Evolutionary conservation across 2,888 invertebrate species (phyloP).

Genomic region (Blastobasis lacticolella): DNA sequence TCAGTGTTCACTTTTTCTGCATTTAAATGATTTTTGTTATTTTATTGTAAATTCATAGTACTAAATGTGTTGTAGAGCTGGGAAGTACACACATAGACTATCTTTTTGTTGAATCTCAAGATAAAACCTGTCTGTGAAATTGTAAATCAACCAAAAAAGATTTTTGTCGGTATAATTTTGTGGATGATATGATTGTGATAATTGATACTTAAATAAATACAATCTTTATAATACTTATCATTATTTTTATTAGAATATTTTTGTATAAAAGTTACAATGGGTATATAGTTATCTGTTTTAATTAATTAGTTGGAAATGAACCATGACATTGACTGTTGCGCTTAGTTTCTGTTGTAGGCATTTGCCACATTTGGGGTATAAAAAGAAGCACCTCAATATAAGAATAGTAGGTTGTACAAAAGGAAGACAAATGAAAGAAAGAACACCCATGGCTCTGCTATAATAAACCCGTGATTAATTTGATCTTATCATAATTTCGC

Average conservation of each 20-base stretch:
- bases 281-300: conserved; percentile 51
- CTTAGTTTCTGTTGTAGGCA: conserved; percentile 37
- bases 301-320: conserved; percentile 36
- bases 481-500: conserved; percentile 48
- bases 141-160: no score
- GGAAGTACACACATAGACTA: no score
- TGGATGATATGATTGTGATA: background rate
- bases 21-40: no score
- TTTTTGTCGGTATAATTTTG: no score
- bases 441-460: conserved; percentile 49
- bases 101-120: no score
- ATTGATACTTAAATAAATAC: conserved; percentile 14
- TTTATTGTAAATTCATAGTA: no score
- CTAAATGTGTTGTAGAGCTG: no score
- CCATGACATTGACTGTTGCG: conserved; percentile 58
- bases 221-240: background rate
- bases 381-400: conserved; percentile 56
- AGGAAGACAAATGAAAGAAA: conserved; percentile 59
- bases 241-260: conserved; percentile 63
- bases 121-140: no score
- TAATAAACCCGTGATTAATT: conserved; percentile 48
- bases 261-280: conserved; percentile 72
- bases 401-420: conserved; percentile 57
- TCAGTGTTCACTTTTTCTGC: no score
- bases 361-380: no score